Conservation (phyloP, 2,888 invertebrate species). For the Taphrorychus bicolor region DNA sequence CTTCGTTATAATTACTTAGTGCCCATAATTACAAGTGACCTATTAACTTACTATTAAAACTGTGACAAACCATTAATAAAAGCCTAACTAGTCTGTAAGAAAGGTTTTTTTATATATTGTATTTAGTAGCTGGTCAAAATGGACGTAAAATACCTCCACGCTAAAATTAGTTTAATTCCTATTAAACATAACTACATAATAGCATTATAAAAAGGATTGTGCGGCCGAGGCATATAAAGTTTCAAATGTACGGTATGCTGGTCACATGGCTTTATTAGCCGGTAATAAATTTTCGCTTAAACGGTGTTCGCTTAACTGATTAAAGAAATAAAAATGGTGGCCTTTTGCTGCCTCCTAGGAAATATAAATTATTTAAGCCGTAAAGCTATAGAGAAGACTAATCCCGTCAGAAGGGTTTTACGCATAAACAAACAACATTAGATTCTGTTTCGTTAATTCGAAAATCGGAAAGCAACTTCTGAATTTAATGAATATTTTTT, state of each 20-base stretch:
- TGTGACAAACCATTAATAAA: no score
- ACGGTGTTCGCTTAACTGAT: constrained; percentile 31
- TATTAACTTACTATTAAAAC: no score
- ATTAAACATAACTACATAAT: constrained; percentile 26
- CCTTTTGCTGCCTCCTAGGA: constrained; percentile 13
- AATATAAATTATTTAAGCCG: constrained; percentile 20
- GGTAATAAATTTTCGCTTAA: constrained; percentile 34
- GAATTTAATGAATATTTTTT: neutral
- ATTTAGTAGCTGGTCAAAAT: no score
- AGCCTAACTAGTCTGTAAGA: no score
- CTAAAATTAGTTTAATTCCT: constrained; percentile 18
- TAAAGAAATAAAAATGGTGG: constrained; percentile 28
- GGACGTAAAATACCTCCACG: constrained; percentile 3
- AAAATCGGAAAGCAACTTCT: neutral
- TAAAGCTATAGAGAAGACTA: constrained; percentile 17
- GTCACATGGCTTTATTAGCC: constrained; percentile 35
- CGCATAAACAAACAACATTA: neutral
- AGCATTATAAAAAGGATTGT: constrained; percentile 29
- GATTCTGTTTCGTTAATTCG: neutral
- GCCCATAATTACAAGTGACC: no score
- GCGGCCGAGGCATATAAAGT: constrained; percentile 29
- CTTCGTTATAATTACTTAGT: no score
- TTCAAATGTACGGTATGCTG: constrained; percentile 32
- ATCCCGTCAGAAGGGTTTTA: neutral
- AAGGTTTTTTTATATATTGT: no score